phyloP scores from a whole-genome alignment of 2,113 vertebrate species.

The Forbesichthys agassizii region DNA sequence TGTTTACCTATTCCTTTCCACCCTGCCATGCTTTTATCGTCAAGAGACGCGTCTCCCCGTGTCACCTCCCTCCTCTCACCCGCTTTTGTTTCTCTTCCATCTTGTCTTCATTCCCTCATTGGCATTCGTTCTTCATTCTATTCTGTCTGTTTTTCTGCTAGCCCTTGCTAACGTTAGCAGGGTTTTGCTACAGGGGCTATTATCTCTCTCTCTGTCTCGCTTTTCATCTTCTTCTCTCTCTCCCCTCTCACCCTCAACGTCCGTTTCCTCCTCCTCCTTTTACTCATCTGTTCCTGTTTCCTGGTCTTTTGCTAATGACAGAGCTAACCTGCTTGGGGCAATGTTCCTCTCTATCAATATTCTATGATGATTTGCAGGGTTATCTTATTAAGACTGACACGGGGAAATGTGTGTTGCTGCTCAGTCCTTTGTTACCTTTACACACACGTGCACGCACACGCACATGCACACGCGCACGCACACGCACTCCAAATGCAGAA shows the following conservation, averaged over 20 bases:
- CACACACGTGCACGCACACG: background rate
- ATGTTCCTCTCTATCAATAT: conserved; percentile 62
- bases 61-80: background rate
- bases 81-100: background rate
- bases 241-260: background rate
- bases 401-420: conserved; percentile 31
- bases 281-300: conserved; percentile 26
- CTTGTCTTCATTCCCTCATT: background rate
- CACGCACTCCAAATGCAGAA: background rate
- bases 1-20: no score
- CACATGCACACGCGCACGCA: background rate
- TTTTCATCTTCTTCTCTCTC: background rate
- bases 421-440: conserved; percentile 28
- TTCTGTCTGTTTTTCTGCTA: background rate
- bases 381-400: conserved; percentile 48
- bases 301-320: conserved; percentile 47
- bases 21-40: no score
- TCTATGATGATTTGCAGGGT: conserved; percentile 52
- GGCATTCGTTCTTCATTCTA: background rate
- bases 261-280: background rate
- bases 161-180: no score
- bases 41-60: no score
- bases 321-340: conserved; percentile 50
- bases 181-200: background rate
- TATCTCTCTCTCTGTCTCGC: background rate